These are phyloP conservation scores for Nysson spinosus DNA, from an alignment of 2,888 invertebrate species.

Conservation along the genomic window DNA sequence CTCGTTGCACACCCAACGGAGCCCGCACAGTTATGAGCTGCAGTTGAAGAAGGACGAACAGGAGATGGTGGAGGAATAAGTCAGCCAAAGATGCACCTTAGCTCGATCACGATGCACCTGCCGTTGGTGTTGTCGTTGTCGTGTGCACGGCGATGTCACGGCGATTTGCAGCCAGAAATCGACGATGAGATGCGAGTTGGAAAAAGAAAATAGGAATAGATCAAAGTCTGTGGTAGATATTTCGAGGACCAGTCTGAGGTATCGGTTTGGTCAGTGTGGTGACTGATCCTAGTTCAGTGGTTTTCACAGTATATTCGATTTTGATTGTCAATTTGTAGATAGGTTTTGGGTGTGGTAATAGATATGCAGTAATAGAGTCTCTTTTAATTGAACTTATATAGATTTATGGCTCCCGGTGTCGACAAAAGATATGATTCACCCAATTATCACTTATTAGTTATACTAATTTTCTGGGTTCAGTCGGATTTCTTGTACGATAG, in stretches of 20 bases:
- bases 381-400: too few relatives aligned
- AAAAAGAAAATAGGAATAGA: slow-evolving; percentile 1
- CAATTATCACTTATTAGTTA: too few relatives aligned
- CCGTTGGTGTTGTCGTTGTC: slow-evolving; percentile 40
- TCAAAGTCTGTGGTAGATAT: not conserved
- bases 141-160: slow-evolving; percentile 25
- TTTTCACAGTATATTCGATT: slow-evolving; percentile 16
- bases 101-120: slow-evolving; percentile 53
- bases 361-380: too few relatives aligned
- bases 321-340: slow-evolving; percentile 26
- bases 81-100: slow-evolving; percentile 39
- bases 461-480: too few relatives aligned
- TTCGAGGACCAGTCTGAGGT: not conserved
- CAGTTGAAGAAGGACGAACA: not conserved
- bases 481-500: too few relatives aligned
- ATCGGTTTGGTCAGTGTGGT: not conserved
- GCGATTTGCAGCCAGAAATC: slow-evolving; percentile 25
- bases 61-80: slow-evolving; percentile 12
- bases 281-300: slow-evolving; percentile 1
- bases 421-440: too few relatives aligned
- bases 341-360: slow-evolving; percentile 41
- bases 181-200: slow-evolving; percentile 1
- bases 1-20: slow-evolving; percentile 29
- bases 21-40: slow-evolving; percentile 42
- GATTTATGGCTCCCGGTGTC: too few relatives aligned